Conservation (phyloP, 2,888 invertebrate genomes). For the Blastobasis lacticolella region DNA sequence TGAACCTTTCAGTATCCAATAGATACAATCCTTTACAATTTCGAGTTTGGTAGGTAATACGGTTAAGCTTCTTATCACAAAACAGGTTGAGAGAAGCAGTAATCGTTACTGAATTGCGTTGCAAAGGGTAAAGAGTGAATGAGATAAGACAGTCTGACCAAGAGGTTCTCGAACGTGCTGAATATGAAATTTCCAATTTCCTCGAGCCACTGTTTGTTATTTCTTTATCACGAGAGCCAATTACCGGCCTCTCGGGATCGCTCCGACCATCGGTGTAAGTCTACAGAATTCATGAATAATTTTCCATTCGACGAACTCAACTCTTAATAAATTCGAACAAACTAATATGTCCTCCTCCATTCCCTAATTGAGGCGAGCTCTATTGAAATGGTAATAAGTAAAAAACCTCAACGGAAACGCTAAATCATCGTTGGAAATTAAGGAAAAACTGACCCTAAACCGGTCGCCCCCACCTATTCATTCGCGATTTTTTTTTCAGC, state of each 20-base stretch:
- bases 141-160: too few species aligned
- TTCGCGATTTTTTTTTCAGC: constrained; percentile 43
- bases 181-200: constrained; percentile 27
- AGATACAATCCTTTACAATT: too few species aligned
- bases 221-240: constrained; percentile 41
- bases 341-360: constrained; percentile 1
- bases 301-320: constrained; percentile 31
- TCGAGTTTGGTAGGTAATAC: too few species aligned
- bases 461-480: constrained; percentile 27
- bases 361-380: constrained; percentile 18
- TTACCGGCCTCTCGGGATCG: constrained; percentile 38
- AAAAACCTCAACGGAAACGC: constrained; percentile 9
- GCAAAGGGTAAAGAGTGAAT: too few species aligned
- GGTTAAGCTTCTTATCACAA: too few species aligned
- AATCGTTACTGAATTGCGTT: too few species aligned
- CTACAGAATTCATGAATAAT: constrained; percentile 56
- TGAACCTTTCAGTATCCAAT: too few species aligned
- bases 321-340: not conserved
- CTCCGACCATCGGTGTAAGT: constrained; percentile 21
- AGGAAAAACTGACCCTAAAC: constrained; percentile 22
- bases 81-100: too few species aligned
- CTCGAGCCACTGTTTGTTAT: constrained; percentile 27
- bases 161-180: too few species aligned
- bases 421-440: constrained; percentile 21
- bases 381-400: constrained; percentile 21